Percentiles rank a stretch among this genome's conserved stretches.
These are phyloP conservation scores for Eurytoma adleriae DNA, from an alignment of 2,888 invertebrate genomes.

Conservation along the genomic window DNA sequence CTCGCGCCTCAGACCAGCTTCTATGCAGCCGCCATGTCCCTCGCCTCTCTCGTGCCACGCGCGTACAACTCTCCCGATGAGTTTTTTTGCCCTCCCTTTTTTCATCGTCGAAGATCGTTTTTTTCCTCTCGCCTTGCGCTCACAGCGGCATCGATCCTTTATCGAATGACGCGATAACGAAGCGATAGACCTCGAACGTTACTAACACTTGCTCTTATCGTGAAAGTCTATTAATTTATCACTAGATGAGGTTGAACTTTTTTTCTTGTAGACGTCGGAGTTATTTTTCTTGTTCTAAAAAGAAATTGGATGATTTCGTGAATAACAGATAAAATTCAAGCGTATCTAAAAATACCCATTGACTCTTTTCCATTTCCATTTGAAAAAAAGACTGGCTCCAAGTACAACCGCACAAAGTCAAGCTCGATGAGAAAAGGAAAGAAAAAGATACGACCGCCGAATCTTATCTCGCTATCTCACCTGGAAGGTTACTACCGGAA, in stretches of 20 bases:
- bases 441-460: neutral
- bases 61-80: neutral
- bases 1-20: neutral
- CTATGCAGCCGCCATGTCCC: no score
- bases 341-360: no score
- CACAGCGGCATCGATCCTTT: neutral
- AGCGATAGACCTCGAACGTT: neutral
- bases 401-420: no score
- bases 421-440: no score
- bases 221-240: no score
- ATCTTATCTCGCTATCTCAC: conserved; percentile 9
- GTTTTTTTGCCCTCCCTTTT: neutral
- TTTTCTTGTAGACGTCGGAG: no score
- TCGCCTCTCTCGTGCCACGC: neutral
- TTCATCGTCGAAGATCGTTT: neutral
- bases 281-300: no score
- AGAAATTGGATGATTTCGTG: no score
- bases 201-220: no score
- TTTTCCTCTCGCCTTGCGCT: neutral
- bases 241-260: no score
- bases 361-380: neutral
- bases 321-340: no score
- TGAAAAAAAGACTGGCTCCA: neutral
- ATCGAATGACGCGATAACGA: neutral
- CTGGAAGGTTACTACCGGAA: conserved; percentile 19